Evolutionary conservation across 2,888 invertebrate species (phyloP).

Genomic region (Xestia ashworthii): DNA sequence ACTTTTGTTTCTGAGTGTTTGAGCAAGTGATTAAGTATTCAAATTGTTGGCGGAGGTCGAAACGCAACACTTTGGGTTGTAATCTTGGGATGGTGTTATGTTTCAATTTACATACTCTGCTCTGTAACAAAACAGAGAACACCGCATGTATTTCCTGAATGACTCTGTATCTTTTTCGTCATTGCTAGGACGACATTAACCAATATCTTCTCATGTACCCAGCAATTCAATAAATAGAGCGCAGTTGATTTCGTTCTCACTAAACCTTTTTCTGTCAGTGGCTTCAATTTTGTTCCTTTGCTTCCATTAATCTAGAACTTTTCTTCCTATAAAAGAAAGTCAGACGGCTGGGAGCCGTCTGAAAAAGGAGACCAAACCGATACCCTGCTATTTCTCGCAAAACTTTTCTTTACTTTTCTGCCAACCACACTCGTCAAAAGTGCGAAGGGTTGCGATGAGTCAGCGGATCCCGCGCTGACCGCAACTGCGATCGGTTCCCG

Average conservation of each 20-base stretch:
- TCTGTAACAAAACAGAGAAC: neutral
- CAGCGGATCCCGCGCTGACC: constrained; percentile 66
- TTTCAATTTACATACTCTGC: constrained; percentile 24
- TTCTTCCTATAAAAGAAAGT: neutral
- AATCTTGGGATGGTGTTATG: constrained; percentile 18
- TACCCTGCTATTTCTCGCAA: neutral
- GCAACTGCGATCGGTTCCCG: constrained; percentile 54
- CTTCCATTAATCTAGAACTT: neutral
- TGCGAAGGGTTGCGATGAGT: constrained; percentile 72
- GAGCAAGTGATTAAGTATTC: constrained; percentile 44
- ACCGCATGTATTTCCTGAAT: neutral
- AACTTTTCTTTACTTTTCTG: constrained; percentile 59
- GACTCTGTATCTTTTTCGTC: neutral
- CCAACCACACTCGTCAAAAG: constrained; percentile 40
- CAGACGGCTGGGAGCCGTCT: neutral
- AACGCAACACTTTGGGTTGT: constrained; percentile 48
- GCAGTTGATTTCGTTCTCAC: neutral
- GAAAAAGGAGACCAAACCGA: neutral
- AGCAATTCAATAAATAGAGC: neutral
- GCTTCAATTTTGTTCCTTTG: neutral
- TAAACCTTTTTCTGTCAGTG: neutral
- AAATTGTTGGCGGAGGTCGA: constrained; percentile 31
- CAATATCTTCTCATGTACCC: neutral
- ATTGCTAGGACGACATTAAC: neutral
- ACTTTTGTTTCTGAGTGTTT: constrained; percentile 63